phyloP scores from a whole-genome alignment of 2,113 vertebrate species.

The Arvicanthis niloticus region DNA sequence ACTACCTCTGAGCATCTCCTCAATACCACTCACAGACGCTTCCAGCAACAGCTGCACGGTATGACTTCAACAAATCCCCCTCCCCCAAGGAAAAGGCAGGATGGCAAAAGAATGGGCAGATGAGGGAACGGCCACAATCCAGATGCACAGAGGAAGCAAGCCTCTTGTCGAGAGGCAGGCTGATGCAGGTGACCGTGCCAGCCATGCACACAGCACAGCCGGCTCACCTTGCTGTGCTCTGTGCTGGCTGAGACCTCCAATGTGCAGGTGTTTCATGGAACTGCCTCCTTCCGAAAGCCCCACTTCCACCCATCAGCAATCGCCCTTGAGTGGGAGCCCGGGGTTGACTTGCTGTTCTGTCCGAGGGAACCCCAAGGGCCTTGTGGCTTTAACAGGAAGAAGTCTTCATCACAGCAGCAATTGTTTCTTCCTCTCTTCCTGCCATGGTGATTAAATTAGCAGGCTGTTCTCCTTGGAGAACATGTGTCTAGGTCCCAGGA shows the following conservation, averaged over 20 bases:
- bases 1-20: background rate
- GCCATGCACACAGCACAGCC: accelerated
- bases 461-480: conserved; percentile 78
- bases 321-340: conserved; percentile 83
- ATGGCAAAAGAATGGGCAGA: background rate
- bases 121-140: background rate
- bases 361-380: conserved; percentile 83
- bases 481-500: conserved; percentile 71
- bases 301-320: conserved; percentile 81
- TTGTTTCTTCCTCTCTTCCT: conserved; percentile 76
- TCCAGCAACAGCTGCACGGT: background rate
- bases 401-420: conserved; percentile 81
- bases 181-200: background rate
- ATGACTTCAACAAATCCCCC: background rate
- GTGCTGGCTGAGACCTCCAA: background rate
- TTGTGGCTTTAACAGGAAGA: conserved; percentile 79
- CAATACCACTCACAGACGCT: background rate
- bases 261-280: background rate
- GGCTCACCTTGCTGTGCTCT: background rate
- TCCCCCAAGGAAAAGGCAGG: background rate
- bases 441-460: conserved; percentile 86
- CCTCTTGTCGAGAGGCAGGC: background rate
- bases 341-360: conserved; percentile 83
- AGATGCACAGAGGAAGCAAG: background rate
- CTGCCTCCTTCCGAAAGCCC: background rate